Base-by-base conservation (phyloP, 1,140 invertebrate genomes). In the Ceratosolen fusciceps region DNA sequence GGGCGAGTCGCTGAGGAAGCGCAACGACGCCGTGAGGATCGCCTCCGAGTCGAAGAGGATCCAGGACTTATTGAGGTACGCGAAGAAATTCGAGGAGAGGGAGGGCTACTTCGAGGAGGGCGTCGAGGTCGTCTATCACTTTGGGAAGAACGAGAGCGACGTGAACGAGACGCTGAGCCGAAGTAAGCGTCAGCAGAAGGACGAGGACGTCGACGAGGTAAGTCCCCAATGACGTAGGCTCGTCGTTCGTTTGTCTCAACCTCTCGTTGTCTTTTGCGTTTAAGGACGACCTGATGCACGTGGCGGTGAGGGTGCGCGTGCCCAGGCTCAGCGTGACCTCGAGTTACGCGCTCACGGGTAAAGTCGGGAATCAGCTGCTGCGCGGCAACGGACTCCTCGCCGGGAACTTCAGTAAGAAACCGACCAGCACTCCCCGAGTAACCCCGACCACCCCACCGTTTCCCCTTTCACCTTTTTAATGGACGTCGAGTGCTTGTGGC, bases 41-140 rank as follows among this genome's bases (percentile, higher is more conserved):
- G 86, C 85, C 5, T 58, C 79, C 3, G 84, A 88, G 71, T 80
- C 85, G 0, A 86, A 84, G 34, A 86, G 83, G 54, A 85, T 90
- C 56, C 83, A 86, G 39, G 86, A 89, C 52, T 70, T 90, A n/a
- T 75, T 84, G 1, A 85, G 89, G 54, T 90, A 90, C 82, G 89
- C 89, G 24, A 86, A 79, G 52, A 80, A 85, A 31, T 87, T 87
- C 70, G 86, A 90, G 74, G 89, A 90, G 74, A 82, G 86, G 39
- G 82, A 90, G n/a, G 89, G 89, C 2, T 90, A 86, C 70, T 90
- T 86, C 76, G 89, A 90, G 54, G 84, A 90, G 72, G 89, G 88
- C 47, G 88, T 90, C 86, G 86, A 88, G 67, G 67, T 90, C 62
- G 84, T 89, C 37, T 90, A 90, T 83, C 89, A 90, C 80, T 90